Evolutionary conservation across 2,797 vertebrate genomes (phyloP).

Genomic region (Telmatherina bonti): DNA sequence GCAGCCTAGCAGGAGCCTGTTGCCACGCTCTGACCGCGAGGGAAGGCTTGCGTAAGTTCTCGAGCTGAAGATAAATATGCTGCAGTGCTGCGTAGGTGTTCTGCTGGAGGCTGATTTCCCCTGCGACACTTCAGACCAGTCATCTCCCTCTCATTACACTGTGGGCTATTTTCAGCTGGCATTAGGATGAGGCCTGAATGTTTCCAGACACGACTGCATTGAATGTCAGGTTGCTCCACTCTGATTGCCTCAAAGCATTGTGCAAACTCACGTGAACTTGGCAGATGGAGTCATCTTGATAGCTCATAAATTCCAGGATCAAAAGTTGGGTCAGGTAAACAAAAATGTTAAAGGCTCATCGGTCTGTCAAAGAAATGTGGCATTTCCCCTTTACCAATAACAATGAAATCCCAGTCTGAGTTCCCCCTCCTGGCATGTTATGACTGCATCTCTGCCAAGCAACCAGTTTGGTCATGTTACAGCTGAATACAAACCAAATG

Average conservation of each 20-base stretch:
- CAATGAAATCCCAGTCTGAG: slow-evolving; percentile 23
- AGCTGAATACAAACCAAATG: background rate
- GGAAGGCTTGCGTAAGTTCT: slow-evolving; percentile 43
- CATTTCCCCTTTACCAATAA: slow-evolving; percentile 25
- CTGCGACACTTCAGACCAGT: slow-evolving; percentile 65
- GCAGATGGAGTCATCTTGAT: slow-evolving; percentile 17
- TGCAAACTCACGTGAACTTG: slow-evolving; percentile 20
- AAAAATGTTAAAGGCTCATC: slow-evolving; percentile 8
- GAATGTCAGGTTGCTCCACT: slow-evolving; percentile 24
- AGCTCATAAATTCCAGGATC: slow-evolving; percentile 57
- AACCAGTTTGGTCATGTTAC: background rate
- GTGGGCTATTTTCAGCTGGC: slow-evolving; percentile 55
- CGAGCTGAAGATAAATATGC: slow-evolving; percentile 53
- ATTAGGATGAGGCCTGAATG: slow-evolving; percentile 37
- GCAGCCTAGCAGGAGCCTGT: slow-evolving; percentile 18
- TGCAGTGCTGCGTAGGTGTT: slow-evolving; percentile 64
- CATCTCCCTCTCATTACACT: slow-evolving; percentile 61
- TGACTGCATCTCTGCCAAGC: background rate
- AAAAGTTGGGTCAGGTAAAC: slow-evolving; percentile 52
- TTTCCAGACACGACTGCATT: slow-evolving; percentile 41
- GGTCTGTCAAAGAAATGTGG: too few relatives aligned
- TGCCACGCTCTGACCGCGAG: slow-evolving; percentile 25
- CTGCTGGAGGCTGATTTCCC: slow-evolving; percentile 59
- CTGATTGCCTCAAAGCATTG: slow-evolving; percentile 28
- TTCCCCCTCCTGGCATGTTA: background rate